Evolutionary conservation across 2,113 vertebrate genomes (phyloP), one percentile per base, ranked within the genome.

Genomic region (Cryptotis parvus): DNA sequence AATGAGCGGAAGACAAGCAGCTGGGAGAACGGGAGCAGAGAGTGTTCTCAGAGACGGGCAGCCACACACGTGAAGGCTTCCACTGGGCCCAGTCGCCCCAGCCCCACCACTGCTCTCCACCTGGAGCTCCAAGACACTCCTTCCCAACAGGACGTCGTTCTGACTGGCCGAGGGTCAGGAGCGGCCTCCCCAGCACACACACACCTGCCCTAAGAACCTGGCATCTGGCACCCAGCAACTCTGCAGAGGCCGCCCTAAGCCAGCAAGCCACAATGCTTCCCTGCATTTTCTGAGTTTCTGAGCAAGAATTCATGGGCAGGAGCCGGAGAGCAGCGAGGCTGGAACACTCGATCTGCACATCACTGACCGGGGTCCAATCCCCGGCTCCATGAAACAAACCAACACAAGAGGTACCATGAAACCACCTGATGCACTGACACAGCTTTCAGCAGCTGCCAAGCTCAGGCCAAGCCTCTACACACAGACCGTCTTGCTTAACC

Each of bases 1-100:
- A 52, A 89, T 58, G 70, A 90, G 70, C 11, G 79, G 55, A 92
- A 89, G 26, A 83, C n/a, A 93, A 94, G 29, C 14, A n/a, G 77
- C 69, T 91, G 20, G 66, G 33, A 29, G 63, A 89, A 33, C 84
- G 9, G n/a, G 41, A 74, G 70, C 84, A n/a, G n/a, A n/a, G 39
- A 78, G 4, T 49, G 22, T 58, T 92, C 66, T 88, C 12, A n/a
- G 85, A 90, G 72, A 43, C 63, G 69, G 70, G 4, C 43, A 80
- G n/a, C 61, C 68, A 43, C 11, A 52, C 45, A 65, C 37, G 61
- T 58, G 70, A 87, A 15, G 33, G 35, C 52, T 77, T 85, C 74
- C 68, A 65, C 2, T 39, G 20, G 9, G 49, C 69, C 33, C 20
- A 9, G 27, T 16, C 68, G 2, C 5, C 76, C 43, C 26, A 49